These are phyloP conservation scores for Eucidaris tribuloides DNA, from an alignment of 35 echinoderm and acorn worm species.

Conservation along the genomic window DNA sequence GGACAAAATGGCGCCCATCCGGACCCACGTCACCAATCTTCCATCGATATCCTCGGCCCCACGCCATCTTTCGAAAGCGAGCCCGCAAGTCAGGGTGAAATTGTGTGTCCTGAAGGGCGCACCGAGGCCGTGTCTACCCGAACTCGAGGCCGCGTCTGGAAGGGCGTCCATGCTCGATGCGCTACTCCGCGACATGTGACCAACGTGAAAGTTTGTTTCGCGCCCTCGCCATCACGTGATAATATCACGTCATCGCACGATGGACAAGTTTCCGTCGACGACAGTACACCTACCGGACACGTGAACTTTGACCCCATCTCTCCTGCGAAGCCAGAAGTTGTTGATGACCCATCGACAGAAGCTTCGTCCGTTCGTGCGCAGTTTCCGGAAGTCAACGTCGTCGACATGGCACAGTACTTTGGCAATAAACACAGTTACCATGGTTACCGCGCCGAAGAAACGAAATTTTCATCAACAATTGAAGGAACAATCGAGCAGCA, in stretches of 20 bases:
- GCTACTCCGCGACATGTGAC: too few species aligned
- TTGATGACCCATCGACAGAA: too few species aligned
- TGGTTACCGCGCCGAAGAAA: constrained; percentile 60
- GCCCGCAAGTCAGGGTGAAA: not conserved
- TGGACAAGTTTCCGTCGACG: too few species aligned
- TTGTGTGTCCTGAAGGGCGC: not conserved
- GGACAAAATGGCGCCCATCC: not conserved
- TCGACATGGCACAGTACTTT: constrained; percentile 64
- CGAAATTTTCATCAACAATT: not conserved
- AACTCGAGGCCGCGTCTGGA: not conserved
- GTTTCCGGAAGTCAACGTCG: constrained; percentile 49
- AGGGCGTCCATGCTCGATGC: not conserved
- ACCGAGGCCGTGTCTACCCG: not conserved
- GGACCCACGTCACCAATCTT: not conserved
- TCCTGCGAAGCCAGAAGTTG: too few species aligned
- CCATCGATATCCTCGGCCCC: not conserved
- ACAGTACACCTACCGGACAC: too few species aligned
- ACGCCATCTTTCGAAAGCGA: not conserved
- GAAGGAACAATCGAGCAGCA: not conserved
- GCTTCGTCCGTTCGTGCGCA: too few species aligned
- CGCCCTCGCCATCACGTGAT: too few species aligned
- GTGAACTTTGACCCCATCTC: too few species aligned
- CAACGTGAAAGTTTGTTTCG: too few species aligned
- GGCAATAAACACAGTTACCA: constrained; percentile 62
- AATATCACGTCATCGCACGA: too few species aligned